Evolutionary conservation across 2,888 invertebrate genomes (phyloP), one percentile per base, ranked within the genome.

Genomic region (Diarsia rubi): DNA sequence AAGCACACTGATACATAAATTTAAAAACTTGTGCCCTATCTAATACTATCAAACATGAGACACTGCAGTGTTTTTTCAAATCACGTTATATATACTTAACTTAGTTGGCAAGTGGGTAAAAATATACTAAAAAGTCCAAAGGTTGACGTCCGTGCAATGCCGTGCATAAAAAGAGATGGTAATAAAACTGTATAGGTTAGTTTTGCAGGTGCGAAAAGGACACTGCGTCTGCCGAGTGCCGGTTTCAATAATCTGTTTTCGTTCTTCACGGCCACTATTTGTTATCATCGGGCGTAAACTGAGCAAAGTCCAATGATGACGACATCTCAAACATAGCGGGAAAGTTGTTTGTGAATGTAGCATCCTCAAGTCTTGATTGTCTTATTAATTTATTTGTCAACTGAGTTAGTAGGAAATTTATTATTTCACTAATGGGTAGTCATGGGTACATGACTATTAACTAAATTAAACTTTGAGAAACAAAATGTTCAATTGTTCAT

Each of bases 241-340:
- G 44, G 54, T 57, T 37, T 42, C 16, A 42, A 16, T 44, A 12
- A 37, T 49, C 11, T 63, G 54, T 54, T 57, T 45, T 8, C 44
- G 27, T 42, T 6, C 57, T 16, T 75, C 45, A 54, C 63, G 14
- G 27, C n/a, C 54, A 42, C 44, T 31, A 44, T 16, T 75, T 75
- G 47, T 75, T 75, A 64, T 76, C 77, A 42, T 42, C 24, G n/a
- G 37, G 5, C 16, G 2, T 60, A 73, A n/a, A 60, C 44, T 42
- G 57, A 75, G 5, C 59, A 77, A 75, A 77, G 59, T 77, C 66
- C 66, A 64, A 31, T 47, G 27, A 19, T 62, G 75, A 62, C n/a
- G 24, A 27, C 52, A 54, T 57, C 27, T 27, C n/a, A 62, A 14
- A 62, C 37, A 14, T 21, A n/a, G 21, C 60, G 60, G 14, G 42